Evolutionary conservation across 2,888 invertebrate genomes (phyloP), one percentile per base, ranked within the genome.

Genomic region (Pterostichus niger): DNA sequence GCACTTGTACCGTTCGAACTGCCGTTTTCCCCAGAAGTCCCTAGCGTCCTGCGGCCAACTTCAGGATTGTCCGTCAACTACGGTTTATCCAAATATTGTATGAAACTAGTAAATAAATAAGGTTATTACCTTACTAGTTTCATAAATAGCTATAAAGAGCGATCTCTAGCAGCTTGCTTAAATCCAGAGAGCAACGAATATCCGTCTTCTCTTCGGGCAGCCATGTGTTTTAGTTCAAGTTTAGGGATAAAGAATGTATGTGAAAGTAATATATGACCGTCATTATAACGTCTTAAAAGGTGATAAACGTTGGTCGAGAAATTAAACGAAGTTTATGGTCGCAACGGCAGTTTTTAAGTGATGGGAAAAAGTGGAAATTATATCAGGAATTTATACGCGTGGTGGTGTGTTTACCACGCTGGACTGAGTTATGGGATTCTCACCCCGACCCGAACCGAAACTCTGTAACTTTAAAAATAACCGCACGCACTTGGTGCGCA

Each of bases 401-500:
- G 6, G 35, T 64, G 44, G 68, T 11, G 40, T 17, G 40, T 68
- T 68, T 44, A 44, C 68, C 15, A 13, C 24, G 13, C 6, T 15
- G 56, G 56, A 1, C 6, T 56, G 31, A 73, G 13, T 73, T 73
- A 73, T 73, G 46, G 35, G 13, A 24, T 46, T 46, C 17, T 46
- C 73, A 24, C 44, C 73, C 44, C 71, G 13, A n/a, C 0, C 44
- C 40, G 13, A 33, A 35, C 68, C 11, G 40, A 46, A 73, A 73
- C 35, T 68, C 33, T n/a, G 68, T 52, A 78, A 78, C 44, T 78
- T 78, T 59, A 61, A 78, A 78, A 78, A 78, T 78, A 61, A 59
- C 59, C 78, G 46, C 61, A 78, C 78, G 78, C 78, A 78, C 59
- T 78, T 61, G 59, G 77, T 10, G 46, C 15, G 61, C 78, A 78